Evolutionary conservation across 2,113 vertebrate genomes (phyloP).

Genomic region (Apteryx owenii): DNA sequence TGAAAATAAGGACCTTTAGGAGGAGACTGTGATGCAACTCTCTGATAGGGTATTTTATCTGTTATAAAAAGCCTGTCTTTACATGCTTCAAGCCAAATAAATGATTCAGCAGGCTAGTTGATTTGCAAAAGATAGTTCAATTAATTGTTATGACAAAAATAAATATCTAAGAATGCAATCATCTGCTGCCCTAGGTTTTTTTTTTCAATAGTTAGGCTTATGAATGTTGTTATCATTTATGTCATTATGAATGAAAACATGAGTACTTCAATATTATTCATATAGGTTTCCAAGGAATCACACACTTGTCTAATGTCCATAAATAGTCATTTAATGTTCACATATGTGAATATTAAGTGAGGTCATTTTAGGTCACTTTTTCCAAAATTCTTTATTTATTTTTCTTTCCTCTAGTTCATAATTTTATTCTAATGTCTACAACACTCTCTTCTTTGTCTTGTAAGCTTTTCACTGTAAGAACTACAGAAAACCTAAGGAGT

Average conservation of each 20-base stretch:
- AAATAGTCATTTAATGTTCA: not conserved
- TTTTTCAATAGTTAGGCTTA: not conserved
- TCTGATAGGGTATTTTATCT: not conserved
- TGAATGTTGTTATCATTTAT: not conserved
- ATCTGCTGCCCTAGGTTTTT: not conserved
- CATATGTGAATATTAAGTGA: not conserved
- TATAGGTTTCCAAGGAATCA: not conserved
- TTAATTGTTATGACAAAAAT: not conserved
- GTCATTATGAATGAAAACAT: not conserved
- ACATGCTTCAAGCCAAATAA: not conserved
- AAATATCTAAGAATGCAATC: not conserved
- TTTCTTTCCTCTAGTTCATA: not conserved
- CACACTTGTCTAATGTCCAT: not conserved
- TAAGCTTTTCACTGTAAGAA: not conserved
- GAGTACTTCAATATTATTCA: not conserved
- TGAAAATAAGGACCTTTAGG: not conserved
- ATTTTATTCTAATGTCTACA: not conserved
- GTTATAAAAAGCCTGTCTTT: not conserved
- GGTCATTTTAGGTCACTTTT: not conserved
- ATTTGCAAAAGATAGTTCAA: not conserved
- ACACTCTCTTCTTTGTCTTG: not conserved
- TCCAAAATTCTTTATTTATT: not conserved
- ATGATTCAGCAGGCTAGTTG: not conserved
- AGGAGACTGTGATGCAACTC: not conserved
- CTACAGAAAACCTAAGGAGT: not conserved